Base-by-base conservation (phyloP, 2,797 vertebrate species). In the Microhierax caerulescens region DNA sequence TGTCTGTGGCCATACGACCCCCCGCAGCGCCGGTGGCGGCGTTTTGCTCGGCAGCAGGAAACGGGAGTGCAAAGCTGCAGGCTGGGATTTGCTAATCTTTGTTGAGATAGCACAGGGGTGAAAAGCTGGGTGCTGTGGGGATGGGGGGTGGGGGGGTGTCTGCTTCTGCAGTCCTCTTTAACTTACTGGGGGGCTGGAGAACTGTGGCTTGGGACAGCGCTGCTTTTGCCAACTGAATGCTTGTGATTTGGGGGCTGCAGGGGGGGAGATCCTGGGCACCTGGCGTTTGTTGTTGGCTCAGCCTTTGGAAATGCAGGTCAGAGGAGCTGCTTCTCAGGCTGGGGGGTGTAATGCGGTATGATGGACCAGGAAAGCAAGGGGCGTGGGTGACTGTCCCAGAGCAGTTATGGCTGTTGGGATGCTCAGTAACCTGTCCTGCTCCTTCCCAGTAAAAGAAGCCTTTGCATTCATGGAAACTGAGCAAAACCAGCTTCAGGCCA, bases 61-160 rank as follows among this genome's bases (percentile, higher is more conserved):
- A 41, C 1, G 2, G 50, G 67, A 87, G 20, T 2, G 2, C 48
- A 41, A 4, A 94, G 67, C 72, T 7, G 0, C 4, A 43, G 81
- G 61, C 74, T 77, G 94, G 73, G 59, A 10, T 85, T 63, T 48
- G 83, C 57, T 72, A 28, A 88, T 79, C 83, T 34, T n/a, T 9
- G 87, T 5, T 56, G 60, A 45, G 91, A 69, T 70, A 80, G 41
- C 7, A 11, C 30, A 1, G 43, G 70, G 75, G 2, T 57, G 48
- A 59, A 23, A 25, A 45, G 64, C 32, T 4, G 24, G 28, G 24
- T 2, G 16, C 10, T 9, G 85, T 12, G 30, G 17, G 45, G 19
- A 18, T 1, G 17, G 20, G 61, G 18, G 22, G 21, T 3, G n/a
- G 34, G 21, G 4, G n/a, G 37, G 32, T 57, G 59, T n/a, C 82